Evolutionary conservation across 2,888 invertebrate genomes (phyloP), one percentile per base, ranked within the genome.

Genomic region (Ochropleura leucogaster): DNA sequence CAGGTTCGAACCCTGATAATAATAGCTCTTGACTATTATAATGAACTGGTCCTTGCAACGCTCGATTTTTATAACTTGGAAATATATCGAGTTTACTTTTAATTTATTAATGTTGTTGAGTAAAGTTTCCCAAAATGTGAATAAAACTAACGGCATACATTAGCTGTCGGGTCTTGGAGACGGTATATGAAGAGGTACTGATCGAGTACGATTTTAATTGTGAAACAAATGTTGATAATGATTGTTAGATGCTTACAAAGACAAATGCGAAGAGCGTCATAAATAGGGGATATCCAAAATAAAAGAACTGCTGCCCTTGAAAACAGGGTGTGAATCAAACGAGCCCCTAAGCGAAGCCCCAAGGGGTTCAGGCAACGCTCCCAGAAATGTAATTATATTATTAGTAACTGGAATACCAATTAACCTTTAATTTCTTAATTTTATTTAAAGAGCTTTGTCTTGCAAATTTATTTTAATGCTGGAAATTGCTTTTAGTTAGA

Each of bases 341-440:
- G 30, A 47, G 40, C 12, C 40, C 20, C 42, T 6, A 30, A n/a
- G 18, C n/a, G 55, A 3, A 40, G 30, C n/a, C 4, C 1, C 59
- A 8, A 40, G n/a, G n/a, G 30, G 30, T 3, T 30, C 14, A 30
- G 14, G 57, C 14, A 18, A 69, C 51, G 44, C 73, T 20, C n/a
- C 9, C 12, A n/a, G 42, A 59, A 68, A 64, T 68, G 1, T 57
- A 70, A 6, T 67, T 59, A 82, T 44, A 70, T 59, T 49, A 53
- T 55, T 20, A 66, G 55, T 67, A 77, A 79, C 47, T 57, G 53
- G 14, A 69, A 55, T 77, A 30, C 47, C 40, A 65, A 67, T 84
- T 69, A 69, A 55, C 49, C 69, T 59, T 59, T 67, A 59, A 65
- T 59, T 68, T 73, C 59, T 49, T 46, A 47, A 66, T 62, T 49